Evolutionary conservation across 2,888 invertebrate species (phyloP).

Genomic region (Xanthia icteritia): DNA sequence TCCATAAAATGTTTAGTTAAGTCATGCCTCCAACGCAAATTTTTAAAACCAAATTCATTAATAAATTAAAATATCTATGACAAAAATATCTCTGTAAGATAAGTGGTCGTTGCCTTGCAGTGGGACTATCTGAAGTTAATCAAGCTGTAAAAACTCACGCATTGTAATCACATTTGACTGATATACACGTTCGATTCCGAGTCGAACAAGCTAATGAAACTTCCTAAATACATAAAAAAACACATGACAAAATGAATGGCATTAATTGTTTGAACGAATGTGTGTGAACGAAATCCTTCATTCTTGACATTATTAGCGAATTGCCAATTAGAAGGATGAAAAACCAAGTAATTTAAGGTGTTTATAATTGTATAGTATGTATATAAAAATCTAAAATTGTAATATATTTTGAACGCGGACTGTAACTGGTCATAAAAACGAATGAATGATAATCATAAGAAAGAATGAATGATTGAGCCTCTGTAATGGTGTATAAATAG

Average conservation of each 20-base stretch:
- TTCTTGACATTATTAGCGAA: constrained; percentile 33
- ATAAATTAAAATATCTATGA: neutral
- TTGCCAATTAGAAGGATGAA: constrained; percentile 11
- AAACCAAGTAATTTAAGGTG: constrained; percentile 18
- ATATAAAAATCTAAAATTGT: constrained; percentile 32
- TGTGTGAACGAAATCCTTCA: constrained; percentile 28
- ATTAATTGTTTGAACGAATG: constrained; percentile 21
- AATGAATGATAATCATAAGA: constrained; percentile 15
- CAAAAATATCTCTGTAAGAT: neutral
- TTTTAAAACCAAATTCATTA: neutral
- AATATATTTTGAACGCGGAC: constrained; percentile 27
- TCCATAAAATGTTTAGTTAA: neutral
- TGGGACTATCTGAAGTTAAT: neutral
- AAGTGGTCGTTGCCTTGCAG: neutral
- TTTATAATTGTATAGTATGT: constrained; percentile 23
- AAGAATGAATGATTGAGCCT: neutral
- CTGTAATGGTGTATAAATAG: constrained; percentile 5
- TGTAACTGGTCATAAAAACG: constrained; percentile 1
- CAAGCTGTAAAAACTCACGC: neutral
- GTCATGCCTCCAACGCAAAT: too few relatives aligned
- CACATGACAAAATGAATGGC: constrained; percentile 43
- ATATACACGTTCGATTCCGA: constrained; percentile 8
- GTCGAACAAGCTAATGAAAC: constrained; percentile 6
- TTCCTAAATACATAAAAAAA: constrained; percentile 2
- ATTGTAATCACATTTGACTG: neutral